These are phyloP conservation scores for Xenops minutus DNA, from an alignment of 2,797 vertebrate species.

Conservation along the genomic window DNA sequence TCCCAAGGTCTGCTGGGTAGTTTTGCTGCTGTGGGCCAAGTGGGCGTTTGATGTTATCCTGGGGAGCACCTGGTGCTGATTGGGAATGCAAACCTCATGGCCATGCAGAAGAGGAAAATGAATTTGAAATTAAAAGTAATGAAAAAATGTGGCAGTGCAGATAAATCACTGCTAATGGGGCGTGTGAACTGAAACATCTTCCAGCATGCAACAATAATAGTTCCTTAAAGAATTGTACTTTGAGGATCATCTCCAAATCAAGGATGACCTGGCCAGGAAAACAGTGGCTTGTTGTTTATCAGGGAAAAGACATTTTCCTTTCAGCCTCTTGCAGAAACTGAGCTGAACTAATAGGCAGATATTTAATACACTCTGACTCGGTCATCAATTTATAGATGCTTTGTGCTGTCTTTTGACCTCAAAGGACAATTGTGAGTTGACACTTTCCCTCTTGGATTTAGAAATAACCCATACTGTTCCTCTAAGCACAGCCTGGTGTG, in stretches of 20 bases:
- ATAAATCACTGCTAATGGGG: constrained; percentile 8
- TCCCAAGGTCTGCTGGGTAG: fast-evolving
- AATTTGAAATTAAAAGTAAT: neutral
- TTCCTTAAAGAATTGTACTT: neutral
- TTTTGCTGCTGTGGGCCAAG: neutral
- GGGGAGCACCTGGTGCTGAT: neutral
- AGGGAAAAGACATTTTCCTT: constrained; percentile 6
- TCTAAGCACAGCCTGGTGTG: neutral
- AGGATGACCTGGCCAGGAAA: neutral
- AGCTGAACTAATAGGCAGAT: neutral
- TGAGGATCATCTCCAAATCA: neutral
- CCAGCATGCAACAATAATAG: neutral
- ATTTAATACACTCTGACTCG: neutral
- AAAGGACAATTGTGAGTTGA: neutral
- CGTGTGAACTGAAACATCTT: neutral
- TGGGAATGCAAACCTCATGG: neutral
- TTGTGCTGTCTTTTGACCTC: neutral
- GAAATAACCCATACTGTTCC: neutral
- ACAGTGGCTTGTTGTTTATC: neutral
- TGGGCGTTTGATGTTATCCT: neutral
- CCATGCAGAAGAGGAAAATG: neutral
- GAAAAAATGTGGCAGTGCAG: neutral
- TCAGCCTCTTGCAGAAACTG: neutral
- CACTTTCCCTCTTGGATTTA: neutral
- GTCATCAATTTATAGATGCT: neutral